phyloP scores from a whole-genome alignment of 2,113 vertebrate genomes.

The Proterorhinus semilunaris region DNA sequence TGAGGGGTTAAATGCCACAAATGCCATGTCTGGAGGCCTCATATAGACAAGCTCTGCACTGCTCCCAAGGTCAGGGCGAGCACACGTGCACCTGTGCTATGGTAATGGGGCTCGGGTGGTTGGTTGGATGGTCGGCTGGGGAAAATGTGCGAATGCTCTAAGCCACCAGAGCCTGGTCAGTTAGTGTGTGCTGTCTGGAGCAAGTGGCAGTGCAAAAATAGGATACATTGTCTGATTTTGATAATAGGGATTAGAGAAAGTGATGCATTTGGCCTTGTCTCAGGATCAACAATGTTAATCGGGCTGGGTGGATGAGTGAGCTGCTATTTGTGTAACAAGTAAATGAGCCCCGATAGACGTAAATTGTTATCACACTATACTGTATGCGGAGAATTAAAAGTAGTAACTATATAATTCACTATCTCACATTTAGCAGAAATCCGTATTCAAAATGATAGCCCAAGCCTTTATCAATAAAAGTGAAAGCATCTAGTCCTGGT shows the following conservation, averaged over 20 bases:
- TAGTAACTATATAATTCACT: background rate
- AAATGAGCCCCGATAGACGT: background rate
- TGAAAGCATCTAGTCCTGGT: background rate
- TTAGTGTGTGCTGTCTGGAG: slow-evolving; percentile 40
- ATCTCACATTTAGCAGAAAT: background rate
- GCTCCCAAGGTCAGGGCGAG: slow-evolving; percentile 72
- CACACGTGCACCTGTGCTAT: slow-evolving; percentile 66
- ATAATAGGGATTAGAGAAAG: slow-evolving; percentile 56
- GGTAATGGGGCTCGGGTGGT: slow-evolving; percentile 30
- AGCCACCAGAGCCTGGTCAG: slow-evolving; percentile 22
- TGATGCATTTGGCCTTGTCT: slow-evolving; percentile 39
- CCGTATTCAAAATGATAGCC: background rate
- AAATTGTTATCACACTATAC: slow-evolving; percentile 1
- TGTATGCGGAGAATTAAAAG: background rate
- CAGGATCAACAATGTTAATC: slow-evolving; percentile 27
- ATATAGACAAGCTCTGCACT: slow-evolving; percentile 69
- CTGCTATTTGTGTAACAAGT: background rate
- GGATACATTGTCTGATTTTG: slow-evolving; percentile 42
- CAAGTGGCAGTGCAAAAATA: slow-evolving; percentile 54
- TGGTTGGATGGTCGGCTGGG: slow-evolving; percentile 12
- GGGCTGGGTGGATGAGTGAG: background rate
- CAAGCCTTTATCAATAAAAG: background rate
- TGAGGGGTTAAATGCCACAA: slow-evolving; percentile 74
- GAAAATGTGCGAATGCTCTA: slow-evolving; percentile 31
- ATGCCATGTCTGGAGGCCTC: slow-evolving; percentile 73